Percentiles rank a stretch among this genome's conserved stretches.
Conservation (phyloP, 2,888 invertebrate species). For the Drepana falcataria region DNA sequence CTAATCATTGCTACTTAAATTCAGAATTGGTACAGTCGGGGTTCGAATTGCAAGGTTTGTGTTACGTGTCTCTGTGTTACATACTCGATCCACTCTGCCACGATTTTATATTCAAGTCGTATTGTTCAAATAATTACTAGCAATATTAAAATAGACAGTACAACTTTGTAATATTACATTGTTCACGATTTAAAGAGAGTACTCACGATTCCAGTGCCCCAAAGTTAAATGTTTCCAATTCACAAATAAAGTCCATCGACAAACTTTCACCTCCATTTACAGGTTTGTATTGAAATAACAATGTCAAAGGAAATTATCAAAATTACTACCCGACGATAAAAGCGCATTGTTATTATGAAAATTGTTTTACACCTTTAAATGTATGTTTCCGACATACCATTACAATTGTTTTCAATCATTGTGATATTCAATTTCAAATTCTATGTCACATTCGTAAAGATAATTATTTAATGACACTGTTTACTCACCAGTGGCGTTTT, state of each 20-base stretch:
- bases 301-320: not conserved
- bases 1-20: no score
- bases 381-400: constrained; percentile 17
- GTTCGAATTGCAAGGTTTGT: no score
- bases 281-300: constrained; percentile 4
- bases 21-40: no score
- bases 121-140: no score
- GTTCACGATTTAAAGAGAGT: no score
- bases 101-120: no score
- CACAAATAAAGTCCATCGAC: not conserved
- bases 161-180: no score
- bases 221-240: not conserved
- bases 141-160: no score
- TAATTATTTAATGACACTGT: not conserved
- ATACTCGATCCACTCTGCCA: no score
- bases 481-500: not conserved
- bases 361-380: constrained; percentile 13
- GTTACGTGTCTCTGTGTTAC: no score
- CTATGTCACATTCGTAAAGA: not conserved
- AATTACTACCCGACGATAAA: constrained; percentile 2
- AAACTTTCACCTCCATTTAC: not conserved
- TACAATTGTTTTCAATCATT: constrained; percentile 6
- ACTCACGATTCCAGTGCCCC: not conserved
- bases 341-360: constrained; percentile 16
- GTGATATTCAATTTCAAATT: not conserved